These are phyloP conservation scores for Coleophora flavipennella DNA, from an alignment of 2,888 invertebrate species.

Conservation along the genomic window DNA sequence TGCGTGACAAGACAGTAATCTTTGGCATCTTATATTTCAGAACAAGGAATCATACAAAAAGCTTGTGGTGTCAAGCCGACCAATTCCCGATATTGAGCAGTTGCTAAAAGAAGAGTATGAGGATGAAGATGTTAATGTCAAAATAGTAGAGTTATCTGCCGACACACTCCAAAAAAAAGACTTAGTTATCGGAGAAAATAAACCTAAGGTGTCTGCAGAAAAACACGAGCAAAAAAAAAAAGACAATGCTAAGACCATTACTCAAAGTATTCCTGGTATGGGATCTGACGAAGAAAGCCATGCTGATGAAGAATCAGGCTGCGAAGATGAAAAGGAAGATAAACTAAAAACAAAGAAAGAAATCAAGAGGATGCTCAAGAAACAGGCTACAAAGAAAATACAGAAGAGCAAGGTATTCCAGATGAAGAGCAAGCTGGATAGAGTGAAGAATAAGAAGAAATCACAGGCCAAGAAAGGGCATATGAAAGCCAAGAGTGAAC, in stretches of 20 bases:
- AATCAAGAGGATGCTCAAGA: constrained; percentile 78
- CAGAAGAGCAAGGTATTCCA: constrained; percentile 85
- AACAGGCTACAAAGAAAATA: constrained; percentile 80
- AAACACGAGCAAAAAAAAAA: constrained; percentile 22
- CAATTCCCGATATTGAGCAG: constrained; percentile 79
- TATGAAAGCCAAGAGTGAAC: constrained; percentile 28
- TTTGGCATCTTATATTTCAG: constrained; percentile 28
- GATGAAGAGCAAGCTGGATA: constrained; percentile 80
- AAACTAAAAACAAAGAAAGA: constrained; percentile 75
- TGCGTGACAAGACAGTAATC: too few species aligned
- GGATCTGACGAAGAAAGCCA: constrained; percentile 39
- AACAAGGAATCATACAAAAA: constrained; percentile 82
- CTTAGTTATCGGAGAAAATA: constrained; percentile 82
- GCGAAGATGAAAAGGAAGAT: constrained; percentile 30
- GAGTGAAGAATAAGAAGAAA: constrained; percentile 79
- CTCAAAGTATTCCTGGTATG: constrained; percentile 48
- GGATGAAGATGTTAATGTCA: constrained; percentile 83
- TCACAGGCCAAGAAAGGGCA: constrained; percentile 60
- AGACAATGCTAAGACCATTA: constrained; percentile 21
- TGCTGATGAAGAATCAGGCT: constrained; percentile 34
- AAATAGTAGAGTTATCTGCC: constrained; percentile 82
- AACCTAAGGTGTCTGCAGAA: constrained; percentile 41
- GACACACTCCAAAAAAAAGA: constrained; percentile 79
- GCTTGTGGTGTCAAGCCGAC: constrained; percentile 79
- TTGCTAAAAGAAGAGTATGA: constrained; percentile 81